Base-by-base conservation (phyloP, 2,888 invertebrate species). In the Azorinus chamasolen region DNA sequence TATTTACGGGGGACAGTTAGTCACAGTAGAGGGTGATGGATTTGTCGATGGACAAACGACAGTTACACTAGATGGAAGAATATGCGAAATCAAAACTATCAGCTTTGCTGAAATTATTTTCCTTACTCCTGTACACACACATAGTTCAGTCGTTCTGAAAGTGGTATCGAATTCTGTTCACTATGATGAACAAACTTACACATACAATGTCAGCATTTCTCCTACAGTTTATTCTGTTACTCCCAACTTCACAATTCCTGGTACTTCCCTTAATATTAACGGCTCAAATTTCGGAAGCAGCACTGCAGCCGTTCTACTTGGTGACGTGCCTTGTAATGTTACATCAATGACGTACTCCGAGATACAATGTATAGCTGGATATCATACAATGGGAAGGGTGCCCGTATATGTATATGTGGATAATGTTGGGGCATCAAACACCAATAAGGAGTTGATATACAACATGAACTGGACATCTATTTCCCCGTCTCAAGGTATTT, bases 1-100 rank as follows among this genome's bases (percentile, higher is more conserved):
- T 43, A 72, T 76, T 2, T n/a, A 79, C 64, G 86, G 86, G 10
- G 71, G 74, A 2, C 76, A 81, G 20, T 1, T 16, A 1, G 25
- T 86, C 0, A 71, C 87, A n/a, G 51, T 84, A 12, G 54, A 73
- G 12, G 90, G 90, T 1, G 77, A 74, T 45, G 89, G 89, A 1
- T 89, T 90, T 58, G 51, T 58, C 39, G 66, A 46, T 6, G 72
- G 69, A 24, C 69, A 83, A 3, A 54, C 53, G 6, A 84, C 89
- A 8, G 66, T 45, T 12, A 51, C 82, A 8, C 76, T 71, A 43
- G 79, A 69, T 8, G 64, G 54, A 8, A 27, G 50, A 3, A 22
- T 64, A 5, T 78, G 77, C 5, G 83, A 84, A 37, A 51, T 45
- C 1, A 63, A 85, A 1, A 16, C 22, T 8, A 48, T 75, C 14